Base-by-base conservation (phyloP, 2,797 vertebrate species). In the Betta splendens region DNA sequence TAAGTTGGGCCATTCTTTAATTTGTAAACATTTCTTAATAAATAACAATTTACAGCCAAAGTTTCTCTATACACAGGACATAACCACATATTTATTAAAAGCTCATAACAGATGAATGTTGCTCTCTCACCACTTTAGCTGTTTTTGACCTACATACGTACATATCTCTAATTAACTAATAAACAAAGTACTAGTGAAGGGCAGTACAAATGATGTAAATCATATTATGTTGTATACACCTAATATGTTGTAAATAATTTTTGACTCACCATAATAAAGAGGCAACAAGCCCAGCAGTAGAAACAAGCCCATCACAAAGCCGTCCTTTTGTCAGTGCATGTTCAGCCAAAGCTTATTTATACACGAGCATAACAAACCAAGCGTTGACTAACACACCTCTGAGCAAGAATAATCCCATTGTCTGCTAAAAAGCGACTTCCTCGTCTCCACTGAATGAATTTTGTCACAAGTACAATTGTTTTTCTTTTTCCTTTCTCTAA, bases 231-330 rank as follows among this genome's bases (percentile, higher is more conserved):
- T n/a, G n/a, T n/a, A n/a, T n/a, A n/a, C n/a, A n/a, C n/a, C n/a
- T n/a, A n/a, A n/a, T n/a, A n/a, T n/a, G n/a, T n/a, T 42, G 1
- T 20, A 3, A n/a, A 28, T 17, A 38, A 32, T 49, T 3, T 31
- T 65, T 40, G 1, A 81, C 80, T 75, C 54, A 85, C 80, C 79
- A 20, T 54, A 9, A 59, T 5, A 40, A 5, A 17, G 23, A 17
- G 13, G 22, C 2, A 63, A 35, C 2, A 72, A 50, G 9, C 10
- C 15, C 5, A 61, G 37, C 28, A 84, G 22, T 25, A 75, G 42
- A 38, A 51, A 28, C 15, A 54, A 1, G 26, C 11, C 26, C 5
- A 57, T 2, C 18, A 10, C 17, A 39, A 57, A 54, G 9, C 35
- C n/a, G 9, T 47, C 55, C 83, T 85, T 84, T 40, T 20, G 38